These are phyloP conservation scores for Lasiurus cinereus DNA, from an alignment of 2,113 vertebrate species.

Conservation along the genomic window DNA sequence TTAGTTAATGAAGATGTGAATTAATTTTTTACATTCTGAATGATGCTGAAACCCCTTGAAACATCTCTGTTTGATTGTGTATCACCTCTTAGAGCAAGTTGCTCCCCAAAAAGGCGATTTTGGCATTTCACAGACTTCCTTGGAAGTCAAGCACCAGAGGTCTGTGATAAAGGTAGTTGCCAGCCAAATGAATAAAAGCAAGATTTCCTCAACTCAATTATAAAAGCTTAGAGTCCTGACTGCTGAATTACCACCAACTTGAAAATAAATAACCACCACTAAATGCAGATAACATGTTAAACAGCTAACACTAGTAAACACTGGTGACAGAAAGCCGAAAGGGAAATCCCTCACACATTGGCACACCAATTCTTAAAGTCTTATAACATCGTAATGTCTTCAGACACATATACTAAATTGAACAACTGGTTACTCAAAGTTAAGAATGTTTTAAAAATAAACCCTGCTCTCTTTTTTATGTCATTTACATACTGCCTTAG, in stretches of 20 bases:
- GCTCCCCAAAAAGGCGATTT: slow-evolving; percentile 70
- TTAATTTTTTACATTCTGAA: slow-evolving; percentile 47
- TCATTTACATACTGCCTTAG: slow-evolving; percentile 83
- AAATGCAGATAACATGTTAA: slow-evolving; percentile 89
- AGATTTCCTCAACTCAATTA: slow-evolving; percentile 83
- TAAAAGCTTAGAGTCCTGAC: slow-evolving; percentile 84
- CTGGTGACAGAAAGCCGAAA: slow-evolving; percentile 87
- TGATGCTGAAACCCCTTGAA: slow-evolving; percentile 65
- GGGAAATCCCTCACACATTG: slow-evolving; percentile 85
- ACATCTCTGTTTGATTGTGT: slow-evolving; percentile 58
- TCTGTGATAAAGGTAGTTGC: slow-evolving; percentile 82
- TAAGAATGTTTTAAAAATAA: slow-evolving; percentile 87
- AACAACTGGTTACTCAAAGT: slow-evolving; percentile 84
- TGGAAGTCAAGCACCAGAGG: slow-evolving; percentile 81
- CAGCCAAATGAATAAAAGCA: slow-evolving; percentile 84
- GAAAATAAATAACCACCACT: slow-evolving; percentile 90
- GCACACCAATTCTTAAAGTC: slow-evolving; percentile 85
- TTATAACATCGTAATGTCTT: slow-evolving; percentile 81
- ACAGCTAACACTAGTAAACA: slow-evolving; percentile 88
- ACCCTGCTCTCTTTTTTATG: slow-evolving; percentile 83
- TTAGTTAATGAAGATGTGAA: slow-evolving; percentile 25
- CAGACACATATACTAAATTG: slow-evolving; percentile 85
- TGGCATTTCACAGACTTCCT: slow-evolving; percentile 67
- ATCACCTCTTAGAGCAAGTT: slow-evolving; percentile 48
- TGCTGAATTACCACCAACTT: slow-evolving; percentile 85